These are phyloP conservation scores for Nemotelus pantherinus DNA, from an alignment of 2,888 invertebrate genomes.

Conservation along the genomic window DNA sequence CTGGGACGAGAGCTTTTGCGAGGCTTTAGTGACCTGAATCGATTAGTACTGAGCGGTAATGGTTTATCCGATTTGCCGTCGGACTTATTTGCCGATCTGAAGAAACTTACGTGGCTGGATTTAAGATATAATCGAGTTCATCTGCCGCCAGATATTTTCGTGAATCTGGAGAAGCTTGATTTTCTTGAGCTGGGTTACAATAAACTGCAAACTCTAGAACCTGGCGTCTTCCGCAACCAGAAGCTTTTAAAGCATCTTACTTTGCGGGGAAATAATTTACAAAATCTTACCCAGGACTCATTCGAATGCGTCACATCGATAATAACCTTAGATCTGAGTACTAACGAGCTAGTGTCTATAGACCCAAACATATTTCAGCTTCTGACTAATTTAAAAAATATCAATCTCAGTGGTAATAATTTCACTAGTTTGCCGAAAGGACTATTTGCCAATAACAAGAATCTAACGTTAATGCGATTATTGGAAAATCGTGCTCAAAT, in stretches of 20 bases:
- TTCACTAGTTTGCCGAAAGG: conserved; percentile 71
- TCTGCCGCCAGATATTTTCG: conserved; percentile 69
- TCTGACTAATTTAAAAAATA: conserved; percentile 69
- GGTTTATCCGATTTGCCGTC: conserved; percentile 70
- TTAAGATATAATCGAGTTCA: conserved; percentile 71
- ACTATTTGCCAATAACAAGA: conserved; percentile 69
- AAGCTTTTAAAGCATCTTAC: conserved; percentile 71
- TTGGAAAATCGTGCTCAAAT: conserved; percentile 70
- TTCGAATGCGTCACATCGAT: conserved; percentile 73
- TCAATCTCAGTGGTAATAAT: conserved; percentile 76
- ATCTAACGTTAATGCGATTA: conserved; percentile 68
- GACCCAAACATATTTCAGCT: conserved; percentile 71
- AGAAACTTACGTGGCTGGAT: conserved; percentile 72
- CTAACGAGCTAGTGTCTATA: conserved; percentile 72
- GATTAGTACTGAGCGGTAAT: conserved; percentile 71
- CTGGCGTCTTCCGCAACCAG: conserved; percentile 71
- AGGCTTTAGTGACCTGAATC: conserved; percentile 68
- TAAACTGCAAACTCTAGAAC: conserved; percentile 70
- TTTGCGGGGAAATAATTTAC: conserved; percentile 75
- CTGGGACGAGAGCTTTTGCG: conserved; percentile 70
- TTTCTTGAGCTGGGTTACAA: conserved; percentile 75
- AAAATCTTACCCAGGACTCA: conserved; percentile 70
- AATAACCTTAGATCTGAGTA: conserved; percentile 74
- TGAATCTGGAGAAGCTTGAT: conserved; percentile 68
- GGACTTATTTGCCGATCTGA: conserved; percentile 71